These are phyloP conservation scores for Falco naumanni DNA, from an alignment of 2,797 vertebrate genomes.

Conservation along the genomic window DNA sequence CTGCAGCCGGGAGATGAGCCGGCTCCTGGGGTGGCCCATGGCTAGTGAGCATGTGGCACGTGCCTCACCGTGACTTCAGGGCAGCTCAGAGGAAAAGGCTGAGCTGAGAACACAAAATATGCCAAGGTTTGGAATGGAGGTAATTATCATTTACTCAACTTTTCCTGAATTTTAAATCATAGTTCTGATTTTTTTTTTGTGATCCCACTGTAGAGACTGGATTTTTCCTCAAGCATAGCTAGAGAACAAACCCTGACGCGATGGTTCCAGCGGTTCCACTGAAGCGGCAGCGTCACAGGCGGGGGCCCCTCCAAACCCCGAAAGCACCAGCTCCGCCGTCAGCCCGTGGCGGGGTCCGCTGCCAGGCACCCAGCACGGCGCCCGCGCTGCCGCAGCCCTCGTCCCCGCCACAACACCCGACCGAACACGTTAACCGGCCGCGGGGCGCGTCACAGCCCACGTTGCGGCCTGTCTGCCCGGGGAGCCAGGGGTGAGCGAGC, in stretches of 20 bases:
- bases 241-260: neutral
- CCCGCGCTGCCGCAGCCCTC: neutral
- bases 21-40: neutral
- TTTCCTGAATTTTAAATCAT: neutral
- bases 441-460: accelerated
- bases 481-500: neutral
- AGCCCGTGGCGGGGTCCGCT: neutral
- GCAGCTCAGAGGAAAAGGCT: neutral
- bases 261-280: too few relatives aligned
- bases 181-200: neutral
- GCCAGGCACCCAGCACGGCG: too few relatives aligned
- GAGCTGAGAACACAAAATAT: neutral
- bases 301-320: neutral
- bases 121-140: neutral
- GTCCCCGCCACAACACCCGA: neutral
- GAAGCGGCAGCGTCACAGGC: accelerated
- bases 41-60: accelerated
- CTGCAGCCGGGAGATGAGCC: accelerated
- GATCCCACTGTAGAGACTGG: neutral
- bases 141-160: neutral
- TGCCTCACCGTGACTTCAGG: neutral
- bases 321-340: neutral
- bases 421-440: neutral
- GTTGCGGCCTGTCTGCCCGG: neutral
- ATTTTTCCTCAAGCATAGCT: neutral